These are phyloP conservation scores for Sclerurus mexicanus DNA, from an alignment of 2,113 vertebrate species.

Conservation along the genomic window DNA sequence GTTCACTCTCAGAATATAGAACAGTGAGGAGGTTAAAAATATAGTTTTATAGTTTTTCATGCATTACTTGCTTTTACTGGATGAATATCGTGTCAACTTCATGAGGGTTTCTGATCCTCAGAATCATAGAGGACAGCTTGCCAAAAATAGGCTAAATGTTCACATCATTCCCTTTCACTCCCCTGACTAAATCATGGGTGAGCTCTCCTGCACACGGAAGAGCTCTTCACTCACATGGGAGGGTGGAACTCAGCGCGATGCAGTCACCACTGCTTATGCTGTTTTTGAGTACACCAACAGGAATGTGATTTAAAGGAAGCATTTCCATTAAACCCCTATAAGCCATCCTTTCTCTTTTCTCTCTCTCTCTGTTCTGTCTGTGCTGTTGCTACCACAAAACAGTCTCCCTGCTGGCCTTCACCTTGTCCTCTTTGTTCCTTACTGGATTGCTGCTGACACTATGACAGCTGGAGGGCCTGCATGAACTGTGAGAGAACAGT, in stretches of 20 bases:
- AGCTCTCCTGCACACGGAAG: neutral
- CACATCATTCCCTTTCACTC: neutral
- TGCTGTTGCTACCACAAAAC: neutral
- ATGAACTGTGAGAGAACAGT: neutral
- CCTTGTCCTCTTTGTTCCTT: neutral
- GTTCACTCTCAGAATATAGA: neutral
- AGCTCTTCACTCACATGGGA: neutral
- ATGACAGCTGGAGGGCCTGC: neutral
- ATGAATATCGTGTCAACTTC: neutral
- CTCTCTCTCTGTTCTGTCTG: neutral
- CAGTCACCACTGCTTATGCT: neutral
- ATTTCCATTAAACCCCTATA: neutral
- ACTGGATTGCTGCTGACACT: neutral
- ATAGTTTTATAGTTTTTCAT: neutral
- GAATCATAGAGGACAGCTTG: neutral
- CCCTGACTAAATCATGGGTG: neutral
- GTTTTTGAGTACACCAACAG: neutral
- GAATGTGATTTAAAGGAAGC: neutral
- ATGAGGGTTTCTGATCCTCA: neutral
- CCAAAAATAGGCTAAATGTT: neutral
- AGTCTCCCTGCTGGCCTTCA: neutral
- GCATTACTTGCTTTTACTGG: neutral
- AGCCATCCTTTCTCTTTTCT: neutral
- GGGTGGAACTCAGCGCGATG: neutral
- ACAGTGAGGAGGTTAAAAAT: neutral